phyloP scores from a whole-genome alignment of 2,888 invertebrate genomes.

The Andrena haemorrhoa region DNA sequence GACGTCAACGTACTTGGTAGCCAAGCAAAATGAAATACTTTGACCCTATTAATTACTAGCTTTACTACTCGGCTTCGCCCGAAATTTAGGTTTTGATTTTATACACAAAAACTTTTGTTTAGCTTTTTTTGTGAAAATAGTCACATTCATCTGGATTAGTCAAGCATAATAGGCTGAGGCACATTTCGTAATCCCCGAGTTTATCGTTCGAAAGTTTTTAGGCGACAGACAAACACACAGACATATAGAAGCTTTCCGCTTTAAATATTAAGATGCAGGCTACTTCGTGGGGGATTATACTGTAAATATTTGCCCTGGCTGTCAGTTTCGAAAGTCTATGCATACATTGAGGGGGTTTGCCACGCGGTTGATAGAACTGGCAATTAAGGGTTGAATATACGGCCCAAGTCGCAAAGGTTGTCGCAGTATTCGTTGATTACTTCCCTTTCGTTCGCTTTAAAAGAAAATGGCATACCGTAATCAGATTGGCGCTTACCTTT shows the following conservation, averaged over 20 bases:
- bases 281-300: background rate
- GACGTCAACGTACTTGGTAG: background rate
- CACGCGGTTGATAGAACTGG: background rate
- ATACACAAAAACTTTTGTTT: background rate
- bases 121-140: too few species aligned
- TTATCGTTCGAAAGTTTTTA: too few species aligned
- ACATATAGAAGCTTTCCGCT: too few species aligned
- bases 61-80: background rate
- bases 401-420: background rate
- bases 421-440: background rate
- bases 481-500: too few species aligned
- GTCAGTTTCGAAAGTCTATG: conserved; percentile 3
- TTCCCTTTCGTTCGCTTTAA: background rate
- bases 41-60: background rate
- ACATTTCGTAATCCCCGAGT: too few species aligned
- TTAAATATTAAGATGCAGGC: too few species aligned
- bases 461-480: too few species aligned
- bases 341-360: background rate
- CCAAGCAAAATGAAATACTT: background rate
- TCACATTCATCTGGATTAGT: too few species aligned
- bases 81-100: background rate
- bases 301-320: background rate
- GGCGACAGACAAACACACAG: too few species aligned
- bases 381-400: background rate
- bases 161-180: too few species aligned